Evolutionary conservation across 2,888 invertebrate genomes (phyloP).

Genomic region (Dryococelus australis): DNA sequence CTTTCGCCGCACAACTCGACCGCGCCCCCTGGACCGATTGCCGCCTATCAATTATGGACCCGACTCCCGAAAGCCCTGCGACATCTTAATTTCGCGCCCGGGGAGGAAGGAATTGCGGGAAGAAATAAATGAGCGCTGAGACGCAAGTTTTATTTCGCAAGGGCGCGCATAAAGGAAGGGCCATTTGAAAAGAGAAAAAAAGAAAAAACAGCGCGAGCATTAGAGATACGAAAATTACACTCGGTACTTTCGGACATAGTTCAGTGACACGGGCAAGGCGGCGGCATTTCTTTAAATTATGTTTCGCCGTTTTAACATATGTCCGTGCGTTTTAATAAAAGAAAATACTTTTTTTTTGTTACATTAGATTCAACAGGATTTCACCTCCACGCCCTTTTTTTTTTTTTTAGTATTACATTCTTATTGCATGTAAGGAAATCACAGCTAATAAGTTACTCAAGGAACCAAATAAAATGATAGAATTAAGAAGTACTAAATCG

Average conservation of each 20-base stretch:
- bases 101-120: not conserved
- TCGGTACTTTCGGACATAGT: not conserved
- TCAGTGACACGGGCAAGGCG: not conserved
- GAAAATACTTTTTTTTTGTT: too few species aligned
- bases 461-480: too few species aligned
- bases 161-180: not conserved
- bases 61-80: not conserved
- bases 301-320: too few species aligned
- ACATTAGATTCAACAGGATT: too few species aligned
- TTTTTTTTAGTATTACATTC: too few species aligned
- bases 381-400: too few species aligned
- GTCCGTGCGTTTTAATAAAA: too few species aligned
- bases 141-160: not conserved
- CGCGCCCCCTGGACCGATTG: not conserved
- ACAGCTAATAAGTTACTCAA: too few species aligned
- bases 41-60: conserved; percentile 16
- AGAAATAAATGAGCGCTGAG: not conserved
- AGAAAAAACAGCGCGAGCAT: not conserved
- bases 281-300: not conserved
- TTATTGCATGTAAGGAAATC: too few species aligned
- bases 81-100: conserved; percentile 5
- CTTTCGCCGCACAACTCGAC: not conserved
- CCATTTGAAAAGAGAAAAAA: too few species aligned
- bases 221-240: not conserved
- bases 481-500: too few species aligned